Conservation (phyloP, 2,113 vertebrate species). For the Paraplagusia blochii region DNA sequence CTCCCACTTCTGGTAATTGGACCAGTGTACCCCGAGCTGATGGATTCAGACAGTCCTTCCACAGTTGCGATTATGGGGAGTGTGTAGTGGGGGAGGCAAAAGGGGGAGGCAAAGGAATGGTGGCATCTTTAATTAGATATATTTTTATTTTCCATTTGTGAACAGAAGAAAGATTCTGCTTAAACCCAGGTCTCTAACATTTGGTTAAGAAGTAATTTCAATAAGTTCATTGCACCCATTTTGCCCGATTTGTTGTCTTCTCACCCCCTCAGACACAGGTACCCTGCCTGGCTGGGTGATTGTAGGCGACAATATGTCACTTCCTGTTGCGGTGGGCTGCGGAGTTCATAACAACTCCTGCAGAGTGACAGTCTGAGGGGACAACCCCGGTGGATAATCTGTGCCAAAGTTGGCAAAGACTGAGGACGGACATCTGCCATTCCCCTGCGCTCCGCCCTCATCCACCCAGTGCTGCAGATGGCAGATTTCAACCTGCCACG, state of each 20-base stretch:
- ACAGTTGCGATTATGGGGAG: constrained; percentile 73
- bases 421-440: constrained; percentile 68
- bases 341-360: constrained; percentile 78
- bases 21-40: constrained; percentile 76
- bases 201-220: too few relatives aligned
- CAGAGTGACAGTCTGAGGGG: constrained; percentile 76
- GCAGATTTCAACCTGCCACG: constrained; percentile 80
- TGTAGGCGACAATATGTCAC: constrained; percentile 76
- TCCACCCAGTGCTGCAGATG: constrained; percentile 80
- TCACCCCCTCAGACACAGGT: constrained; percentile 67
- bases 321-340: constrained; percentile 75
- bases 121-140: not conserved
- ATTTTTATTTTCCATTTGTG: not conserved
- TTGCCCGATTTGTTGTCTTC: constrained; percentile 7
- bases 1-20: constrained; percentile 76
- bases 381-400: constrained; percentile 79
- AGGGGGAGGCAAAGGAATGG: too few relatives aligned
- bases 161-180: not conserved
- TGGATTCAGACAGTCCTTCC: constrained; percentile 79
- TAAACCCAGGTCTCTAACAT: too few relatives aligned
- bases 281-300: constrained; percentile 71
- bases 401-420: constrained; percentile 74
- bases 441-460: constrained; percentile 80
- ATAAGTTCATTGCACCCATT: too few relatives aligned
- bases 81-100: too few relatives aligned